A percentile compares a stretch with the other conserved stretches of the same genome.
Evolutionary conservation across 2,888 invertebrate species (phyloP).

Genomic region (Hemistola chrysoprasaria): DNA sequence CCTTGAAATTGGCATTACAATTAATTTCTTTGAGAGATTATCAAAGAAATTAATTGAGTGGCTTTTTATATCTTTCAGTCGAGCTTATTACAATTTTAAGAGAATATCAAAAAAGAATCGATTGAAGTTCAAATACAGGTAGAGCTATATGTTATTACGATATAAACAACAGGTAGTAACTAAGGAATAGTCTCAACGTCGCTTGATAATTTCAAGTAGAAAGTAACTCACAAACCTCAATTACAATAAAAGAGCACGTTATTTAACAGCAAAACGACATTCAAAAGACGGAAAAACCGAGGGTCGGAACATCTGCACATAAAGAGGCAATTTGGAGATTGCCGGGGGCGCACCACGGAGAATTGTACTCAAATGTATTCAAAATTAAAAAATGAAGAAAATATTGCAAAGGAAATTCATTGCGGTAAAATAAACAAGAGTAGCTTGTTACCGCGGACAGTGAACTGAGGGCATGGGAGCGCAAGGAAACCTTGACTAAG

Average conservation of each 20-base stretch:
- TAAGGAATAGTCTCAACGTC: slow-evolving; percentile 1
- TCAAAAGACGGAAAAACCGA: slow-evolving; percentile 80
- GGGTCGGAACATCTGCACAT: slow-evolving; percentile 81
- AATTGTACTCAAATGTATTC: slow-evolving; percentile 80
- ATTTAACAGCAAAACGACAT: slow-evolving; percentile 81
- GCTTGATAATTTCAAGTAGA: slow-evolving; percentile 37
- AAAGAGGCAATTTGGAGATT: slow-evolving; percentile 83
- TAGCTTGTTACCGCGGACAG: slow-evolving; percentile 63
- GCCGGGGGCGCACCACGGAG: slow-evolving; percentile 77
- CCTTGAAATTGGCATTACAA: slow-evolving; percentile 13
- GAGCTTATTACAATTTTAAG: slow-evolving; percentile 1
- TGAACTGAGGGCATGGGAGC: slow-evolving; percentile 18
- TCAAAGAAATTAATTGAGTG: slow-evolving; percentile 10
- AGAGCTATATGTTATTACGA: too few relatives aligned
- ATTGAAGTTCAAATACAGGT: too few relatives aligned
- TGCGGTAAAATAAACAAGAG: slow-evolving; percentile 78
- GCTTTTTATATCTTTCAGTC: neutral
- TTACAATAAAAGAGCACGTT: slow-evolving; percentile 78
- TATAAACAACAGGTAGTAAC: neutral
- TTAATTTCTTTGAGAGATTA: slow-evolving; percentile 10
- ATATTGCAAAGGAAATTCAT: slow-evolving; percentile 75
- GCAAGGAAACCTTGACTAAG: too few relatives aligned
- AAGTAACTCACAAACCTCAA: slow-evolving; percentile 64
- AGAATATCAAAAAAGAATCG: neutral
- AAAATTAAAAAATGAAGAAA: slow-evolving; percentile 77